phyloP scores from a whole-genome alignment of 2,888 invertebrate genomes.

The Thumatha senex region DNA sequence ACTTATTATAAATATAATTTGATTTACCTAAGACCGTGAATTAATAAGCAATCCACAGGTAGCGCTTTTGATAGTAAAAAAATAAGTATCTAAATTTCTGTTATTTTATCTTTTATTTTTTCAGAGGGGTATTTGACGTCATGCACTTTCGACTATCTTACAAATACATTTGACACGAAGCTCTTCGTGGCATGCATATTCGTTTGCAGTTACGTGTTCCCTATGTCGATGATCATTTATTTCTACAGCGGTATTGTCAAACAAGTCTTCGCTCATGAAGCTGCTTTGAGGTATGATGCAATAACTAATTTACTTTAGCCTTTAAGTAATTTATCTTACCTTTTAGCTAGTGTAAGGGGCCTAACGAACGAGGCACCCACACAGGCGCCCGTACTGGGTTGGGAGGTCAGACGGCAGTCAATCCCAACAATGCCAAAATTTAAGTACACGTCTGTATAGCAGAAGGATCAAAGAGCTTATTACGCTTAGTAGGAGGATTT shows the following conservation, averaged over 20 bases:
- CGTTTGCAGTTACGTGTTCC: slow-evolving; percentile 89
- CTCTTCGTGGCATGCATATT: slow-evolving; percentile 91
- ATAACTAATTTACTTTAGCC: background rate
- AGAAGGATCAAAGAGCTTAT: no score
- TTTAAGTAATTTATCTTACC: background rate
- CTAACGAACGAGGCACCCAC: no score
- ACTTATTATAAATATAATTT: no score
- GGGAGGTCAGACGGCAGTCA: no score
- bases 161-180: slow-evolving; percentile 90
- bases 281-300: slow-evolving; percentile 84
- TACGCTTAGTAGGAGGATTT: no score
- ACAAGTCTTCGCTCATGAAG: slow-evolving; percentile 94
- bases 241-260: slow-evolving; percentile 95
- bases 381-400: no score
- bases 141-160: slow-evolving; percentile 92
- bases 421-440: no score
- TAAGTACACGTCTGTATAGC: no score
- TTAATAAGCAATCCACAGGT: no score
- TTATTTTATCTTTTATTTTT: slow-evolving; percentile 28
- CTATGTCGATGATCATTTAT: slow-evolving; percentile 90
- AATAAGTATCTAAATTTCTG: no score
- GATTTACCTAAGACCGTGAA: no score
- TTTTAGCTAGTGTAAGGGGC: background rate
- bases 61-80: no score
- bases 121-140: slow-evolving; percentile 95